phyloP scores from a whole-genome alignment of 2,113 vertebrate species.

The Phalacrocorax pelagicus region DNA sequence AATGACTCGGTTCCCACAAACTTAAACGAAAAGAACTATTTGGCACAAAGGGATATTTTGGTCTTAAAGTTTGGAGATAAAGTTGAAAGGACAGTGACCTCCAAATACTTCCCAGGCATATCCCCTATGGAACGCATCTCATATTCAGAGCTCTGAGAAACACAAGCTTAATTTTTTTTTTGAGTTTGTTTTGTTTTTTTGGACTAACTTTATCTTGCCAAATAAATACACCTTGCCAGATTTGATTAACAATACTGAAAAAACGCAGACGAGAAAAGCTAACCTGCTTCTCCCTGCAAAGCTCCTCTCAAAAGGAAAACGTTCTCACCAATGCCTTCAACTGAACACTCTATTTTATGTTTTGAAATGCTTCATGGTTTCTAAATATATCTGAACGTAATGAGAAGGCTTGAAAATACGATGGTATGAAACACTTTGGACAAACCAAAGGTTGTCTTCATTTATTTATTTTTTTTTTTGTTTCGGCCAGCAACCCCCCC shows the following conservation, averaged over 20 bases:
- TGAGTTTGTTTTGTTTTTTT: background rate
- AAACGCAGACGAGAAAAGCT: background rate
- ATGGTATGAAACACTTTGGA: background rate
- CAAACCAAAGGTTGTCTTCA: background rate
- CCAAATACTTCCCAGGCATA: background rate
- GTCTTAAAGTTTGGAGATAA: background rate
- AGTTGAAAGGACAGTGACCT: background rate
- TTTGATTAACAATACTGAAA: background rate
- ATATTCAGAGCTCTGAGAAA: background rate
- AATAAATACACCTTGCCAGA: background rate
- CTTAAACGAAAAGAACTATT: background rate
- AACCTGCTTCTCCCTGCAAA: background rate
- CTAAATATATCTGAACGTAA: background rate
- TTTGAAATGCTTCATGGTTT: background rate
- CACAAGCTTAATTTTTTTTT: background rate
- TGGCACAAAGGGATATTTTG: background rate
- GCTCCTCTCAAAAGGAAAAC: background rate
- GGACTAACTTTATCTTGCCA: background rate
- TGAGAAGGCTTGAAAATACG: background rate
- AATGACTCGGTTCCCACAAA: background rate
- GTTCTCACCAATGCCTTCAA: background rate
- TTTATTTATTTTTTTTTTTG: background rate
- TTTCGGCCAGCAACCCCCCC: background rate
- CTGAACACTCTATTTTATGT: background rate
- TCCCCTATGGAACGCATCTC: background rate